A percentile compares a stretch with the other conserved stretches of the same genome.
Evolutionary conservation across 2,113 vertebrate species (phyloP).

Genomic region (Clarias macrocephalus): DNA sequence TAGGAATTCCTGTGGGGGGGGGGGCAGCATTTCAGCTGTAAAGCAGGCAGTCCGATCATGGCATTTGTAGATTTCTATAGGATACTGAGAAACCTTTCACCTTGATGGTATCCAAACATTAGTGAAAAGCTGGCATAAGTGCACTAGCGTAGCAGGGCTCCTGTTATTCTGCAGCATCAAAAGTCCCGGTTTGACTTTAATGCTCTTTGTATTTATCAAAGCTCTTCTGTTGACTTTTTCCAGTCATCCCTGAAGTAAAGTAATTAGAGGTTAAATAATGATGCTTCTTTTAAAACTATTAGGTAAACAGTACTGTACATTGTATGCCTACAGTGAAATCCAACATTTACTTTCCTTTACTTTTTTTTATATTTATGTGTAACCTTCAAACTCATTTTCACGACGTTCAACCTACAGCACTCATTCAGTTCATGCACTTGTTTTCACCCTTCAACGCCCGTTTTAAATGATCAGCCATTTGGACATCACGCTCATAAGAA

Average conservation of each 20-base stretch:
- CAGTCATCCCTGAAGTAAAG: slow-evolving; percentile 24
- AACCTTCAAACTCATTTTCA: background rate
- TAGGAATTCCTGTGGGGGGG: too few species aligned
- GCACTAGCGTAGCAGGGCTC: too few species aligned
- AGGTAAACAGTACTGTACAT: background rate
- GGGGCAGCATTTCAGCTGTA: too few species aligned
- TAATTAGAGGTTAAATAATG: slow-evolving; percentile 53
- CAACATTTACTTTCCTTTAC: background rate
- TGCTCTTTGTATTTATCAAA: slow-evolving; percentile 19
- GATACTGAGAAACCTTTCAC: too few species aligned
- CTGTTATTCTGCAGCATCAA: too few species aligned
- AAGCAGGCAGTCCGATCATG: too few species aligned
- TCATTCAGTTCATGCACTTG: background rate
- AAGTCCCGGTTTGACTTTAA: too few species aligned
- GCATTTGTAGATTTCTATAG: too few species aligned
- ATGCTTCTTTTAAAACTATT: slow-evolving; percentile 26
- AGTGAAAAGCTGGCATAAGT: too few species aligned
- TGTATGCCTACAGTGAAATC: background rate
- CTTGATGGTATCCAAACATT: too few species aligned
- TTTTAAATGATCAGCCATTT: background rate
- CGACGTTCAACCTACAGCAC: background rate
- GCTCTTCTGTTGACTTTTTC: slow-evolving; percentile 35
- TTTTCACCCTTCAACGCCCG: background rate
- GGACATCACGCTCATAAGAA: slow-evolving; percentile 14
- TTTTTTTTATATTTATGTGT: background rate